Evolutionary conservation across 1,140 invertebrate species (phyloP).

Genomic region (Platyura marginata): DNA sequence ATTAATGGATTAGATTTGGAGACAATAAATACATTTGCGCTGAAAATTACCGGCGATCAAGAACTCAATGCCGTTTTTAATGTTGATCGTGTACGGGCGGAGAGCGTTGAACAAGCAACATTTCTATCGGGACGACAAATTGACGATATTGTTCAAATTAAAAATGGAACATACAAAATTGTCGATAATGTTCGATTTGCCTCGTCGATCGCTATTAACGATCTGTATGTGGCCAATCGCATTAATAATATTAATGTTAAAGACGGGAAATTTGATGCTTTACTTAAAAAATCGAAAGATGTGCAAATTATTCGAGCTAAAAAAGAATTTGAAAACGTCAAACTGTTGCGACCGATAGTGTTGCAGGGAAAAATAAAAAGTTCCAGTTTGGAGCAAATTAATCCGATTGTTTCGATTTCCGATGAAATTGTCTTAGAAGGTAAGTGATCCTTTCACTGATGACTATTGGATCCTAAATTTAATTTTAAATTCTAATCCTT

Average conservation of each 20-base stretch:
- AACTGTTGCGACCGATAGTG: constrained; percentile 21
- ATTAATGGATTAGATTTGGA: constrained; percentile 15
- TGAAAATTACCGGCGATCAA: constrained; percentile 13
- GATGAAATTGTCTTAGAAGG: constrained; percentile 16
- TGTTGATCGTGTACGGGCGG: constrained; percentile 9
- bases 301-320: constrained; percentile 21
- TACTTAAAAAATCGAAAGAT: constrained; percentile 16
- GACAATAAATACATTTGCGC: constrained; percentile 12
- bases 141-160: constrained; percentile 6
- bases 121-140: not conserved
- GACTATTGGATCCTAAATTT: not conserved
- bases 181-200: constrained; percentile 24
- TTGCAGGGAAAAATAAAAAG: constrained; percentile 19
- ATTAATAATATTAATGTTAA: constrained; percentile 24
- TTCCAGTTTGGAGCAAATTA: constrained; percentile 20
- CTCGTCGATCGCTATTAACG: constrained; percentile 16
- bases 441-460: not conserved
- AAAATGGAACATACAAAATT: constrained; percentile 16
- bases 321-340: constrained; percentile 23
- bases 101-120: constrained; percentile 7
- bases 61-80: constrained; percentile 8
- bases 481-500: no score
- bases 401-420: constrained; percentile 20
- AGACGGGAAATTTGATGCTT: constrained; percentile 21
- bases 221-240: constrained; percentile 17